Evolutionary conservation across 2,113 vertebrate species (phyloP), one percentile per base, ranked within the genome.

Genomic region (Nothocercus nigrocapillus): DNA sequence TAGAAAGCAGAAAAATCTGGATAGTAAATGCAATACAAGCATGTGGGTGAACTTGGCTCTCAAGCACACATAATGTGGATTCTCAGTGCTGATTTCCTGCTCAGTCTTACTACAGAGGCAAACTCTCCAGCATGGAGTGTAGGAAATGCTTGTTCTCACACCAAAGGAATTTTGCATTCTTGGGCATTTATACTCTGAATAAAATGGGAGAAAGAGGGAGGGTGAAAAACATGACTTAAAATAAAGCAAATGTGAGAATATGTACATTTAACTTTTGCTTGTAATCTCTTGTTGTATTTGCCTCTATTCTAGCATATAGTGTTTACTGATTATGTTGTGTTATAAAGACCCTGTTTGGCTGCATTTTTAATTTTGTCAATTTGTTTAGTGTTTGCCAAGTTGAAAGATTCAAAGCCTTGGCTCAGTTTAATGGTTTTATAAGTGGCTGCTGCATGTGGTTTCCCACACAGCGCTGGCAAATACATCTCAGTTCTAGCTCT

Each of bases 41-140:
- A 70, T 88, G 68, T 91, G 93, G 95, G 64, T 67, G 5, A 54
- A 27, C 21, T 93, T 93, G 64, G 56, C 80, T 70, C 95, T 42
- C 72, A 94, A 80, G 59, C n/a, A 20, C 82, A 70, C 36, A 40
- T 25, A 82, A 40, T 45, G 17, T 2, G 88, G 49, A 75, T 67
- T 83, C 1, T 0, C 54, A 83, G 36, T 59, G 82, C 76, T 63
- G 66, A 32, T 67, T 79, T 92, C 5, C 49, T 63, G 44, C 45
- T 92, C 6, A 2, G 36, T 49, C 10, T 74, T 81, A 85, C 49
- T 63, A 62, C 42, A 68, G 59, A 74, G 16, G 54, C 24, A 30
- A 91, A 27, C 22, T 94, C 82, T 80, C 25, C 69, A 77, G 79
- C 32, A 63, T 58, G 38, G 30, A 74, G 80, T 13, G 38, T 79